Evolutionary conservation across 2,888 invertebrate genomes (phyloP), one percentile per base, ranked within the genome.

Genomic region (Omphaloscelis lunosa): DNA sequence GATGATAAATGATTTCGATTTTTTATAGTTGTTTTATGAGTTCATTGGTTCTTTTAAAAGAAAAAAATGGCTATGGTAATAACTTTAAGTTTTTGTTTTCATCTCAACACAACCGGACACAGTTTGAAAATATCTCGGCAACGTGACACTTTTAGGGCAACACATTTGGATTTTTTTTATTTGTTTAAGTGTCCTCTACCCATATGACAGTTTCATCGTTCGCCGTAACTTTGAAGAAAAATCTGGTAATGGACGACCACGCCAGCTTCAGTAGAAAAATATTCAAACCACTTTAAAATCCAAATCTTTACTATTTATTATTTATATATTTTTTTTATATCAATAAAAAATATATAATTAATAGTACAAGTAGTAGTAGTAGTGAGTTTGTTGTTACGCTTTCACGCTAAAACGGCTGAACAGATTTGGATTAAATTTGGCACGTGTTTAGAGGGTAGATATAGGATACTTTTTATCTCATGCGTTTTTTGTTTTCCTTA

Each of bases 1-100:
- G 56, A 78, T 77, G 71, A 77, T 77, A 45, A 72, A 66, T 77
- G 77, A 59, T 66, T 27, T 72, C 20, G 59, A 51, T 41, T 59
- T 77, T 77, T 72, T 70, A 61, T 72, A 45, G 72, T 23, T 17
- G 9, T 66, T 79, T 72, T 59, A 72, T 53, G 59, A 59, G 72
- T 23, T 66, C 77, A 41, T 48, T 59, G 23, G 23, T 27, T 53
- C 27, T 17, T 70, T 23, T 23, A 0, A 53, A 59, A 23, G 12
- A 41, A 69, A 69, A 68, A 77, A 56, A 74, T 39, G 65, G 23
- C 15, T 7, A 9, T 41, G 29, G n/a, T 48, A 63, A 62, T 56
- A 56, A 29, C 20, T 48, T 45, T 23, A 51, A 9, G 58, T 51
- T 77, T 70, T 70, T 70, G 59, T 70, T 61, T 61, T 17, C 5